Evolutionary conservation across 2,113 vertebrate species (phyloP).

Genomic region (Pollachius pollachius): DNA sequence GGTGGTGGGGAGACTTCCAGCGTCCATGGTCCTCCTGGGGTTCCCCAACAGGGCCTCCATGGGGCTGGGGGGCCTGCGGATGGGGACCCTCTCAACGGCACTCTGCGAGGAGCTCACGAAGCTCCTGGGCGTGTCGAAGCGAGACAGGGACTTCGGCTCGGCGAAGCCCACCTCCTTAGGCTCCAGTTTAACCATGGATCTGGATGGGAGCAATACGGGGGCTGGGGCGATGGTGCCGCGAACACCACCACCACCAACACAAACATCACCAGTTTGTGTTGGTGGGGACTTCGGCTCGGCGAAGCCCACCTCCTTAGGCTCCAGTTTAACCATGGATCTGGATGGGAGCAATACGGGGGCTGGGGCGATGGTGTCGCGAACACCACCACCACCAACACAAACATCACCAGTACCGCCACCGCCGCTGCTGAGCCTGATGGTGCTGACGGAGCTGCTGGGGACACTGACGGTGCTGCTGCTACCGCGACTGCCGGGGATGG

Average conservation of each 20-base stretch:
- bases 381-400: not conserved
- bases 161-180: not conserved
- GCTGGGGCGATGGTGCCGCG: not conserved
- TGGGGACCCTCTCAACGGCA: not conserved
- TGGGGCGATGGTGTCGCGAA: not conserved
- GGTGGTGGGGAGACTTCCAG: not conserved
- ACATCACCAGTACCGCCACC: not conserved
- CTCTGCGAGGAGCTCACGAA: not conserved
- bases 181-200: slow-evolving; percentile 36
- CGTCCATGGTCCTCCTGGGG: slow-evolving; percentile 21
- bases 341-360: slow-evolving; percentile 26
- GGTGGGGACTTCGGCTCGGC: not conserved
- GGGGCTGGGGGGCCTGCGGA: slow-evolving; percentile 45
- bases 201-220: slow-evolving; percentile 29
- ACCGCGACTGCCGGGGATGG: not conserved
- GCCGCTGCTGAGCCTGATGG: not conserved
- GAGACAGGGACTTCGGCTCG: not conserved
- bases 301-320: slow-evolving; percentile 7
- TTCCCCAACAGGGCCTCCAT: slow-evolving; percentile 54
- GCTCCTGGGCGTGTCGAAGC: not conserved
- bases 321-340: slow-evolving; percentile 37
- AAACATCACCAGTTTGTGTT: no score
- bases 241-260: not conserved
- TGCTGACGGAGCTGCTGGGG: not conserved
- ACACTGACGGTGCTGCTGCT: not conserved